A percentile compares a stretch with the other conserved stretches of the same genome.
These are phyloP conservation scores for Drosophila trichaetosa DNA, from an alignment of 2,888 invertebrate genomes.

Conservation along the genomic window DNA sequence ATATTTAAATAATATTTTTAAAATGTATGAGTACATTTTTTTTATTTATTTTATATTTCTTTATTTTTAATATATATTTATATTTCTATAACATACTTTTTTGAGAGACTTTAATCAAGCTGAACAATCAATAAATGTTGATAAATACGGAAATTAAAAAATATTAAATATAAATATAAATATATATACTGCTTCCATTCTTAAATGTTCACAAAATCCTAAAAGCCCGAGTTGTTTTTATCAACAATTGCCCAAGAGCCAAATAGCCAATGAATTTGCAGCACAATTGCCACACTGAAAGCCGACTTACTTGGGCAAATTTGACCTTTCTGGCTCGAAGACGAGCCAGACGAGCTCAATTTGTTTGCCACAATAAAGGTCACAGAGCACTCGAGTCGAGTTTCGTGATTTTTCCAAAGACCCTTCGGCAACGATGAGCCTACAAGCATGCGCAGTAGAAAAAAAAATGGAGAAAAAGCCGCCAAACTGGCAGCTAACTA, in stretches of 20 bases:
- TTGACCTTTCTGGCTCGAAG: constrained; percentile 41
- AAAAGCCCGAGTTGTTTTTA: background rate
- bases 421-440: constrained; percentile 37
- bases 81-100: background rate
- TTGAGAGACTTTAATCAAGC: background rate
- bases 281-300: constrained; percentile 22
- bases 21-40: too few species aligned
- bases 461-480: constrained; percentile 18
- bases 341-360: constrained; percentile 29
- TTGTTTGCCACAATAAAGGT: constrained; percentile 40
- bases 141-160: background rate
- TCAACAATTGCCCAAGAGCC: background rate
- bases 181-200: background rate
- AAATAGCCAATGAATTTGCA: background rate
- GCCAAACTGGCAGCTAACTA: constrained; percentile 29
- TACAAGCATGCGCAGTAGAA: constrained; percentile 56
- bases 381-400: constrained; percentile 34
- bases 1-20: background rate
- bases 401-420: constrained; percentile 13
- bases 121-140: background rate
- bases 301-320: constrained; percentile 31
- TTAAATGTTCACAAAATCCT: background rate
- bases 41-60: too few species aligned
- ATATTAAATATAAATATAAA: background rate
- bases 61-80: background rate